Evolutionary conservation across 2,113 vertebrate species (phyloP).

Genomic region (Emberiza fucata): DNA sequence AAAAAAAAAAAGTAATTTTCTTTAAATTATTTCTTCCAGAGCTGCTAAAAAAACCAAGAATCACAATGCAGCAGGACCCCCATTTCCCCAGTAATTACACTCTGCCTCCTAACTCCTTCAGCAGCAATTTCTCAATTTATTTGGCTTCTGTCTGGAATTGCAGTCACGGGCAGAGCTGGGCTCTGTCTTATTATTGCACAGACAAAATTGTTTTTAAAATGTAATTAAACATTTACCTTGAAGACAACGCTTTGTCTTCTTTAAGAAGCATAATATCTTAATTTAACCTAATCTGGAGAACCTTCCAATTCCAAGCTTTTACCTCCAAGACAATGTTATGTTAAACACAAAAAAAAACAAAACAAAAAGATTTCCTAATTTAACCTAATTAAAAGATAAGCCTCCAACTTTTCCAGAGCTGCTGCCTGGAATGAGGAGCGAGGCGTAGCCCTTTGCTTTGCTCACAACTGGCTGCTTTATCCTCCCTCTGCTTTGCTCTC

Average conservation of each 20-base stretch:
- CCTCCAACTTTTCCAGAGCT: background rate
- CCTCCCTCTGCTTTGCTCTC: background rate
- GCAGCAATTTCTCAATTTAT: background rate
- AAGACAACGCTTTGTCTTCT: constrained; percentile 20
- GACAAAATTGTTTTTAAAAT: constrained; percentile 20
- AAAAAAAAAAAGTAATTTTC: constrained; percentile 21
- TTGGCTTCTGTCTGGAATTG: background rate
- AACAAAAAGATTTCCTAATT: constrained; percentile 40
- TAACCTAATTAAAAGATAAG: constrained; percentile 55
- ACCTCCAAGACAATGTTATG: background rate
- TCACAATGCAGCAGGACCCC: background rate
- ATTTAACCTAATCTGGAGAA: constrained; percentile 35
- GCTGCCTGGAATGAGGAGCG: background rate
- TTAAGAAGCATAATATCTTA: constrained; percentile 32
- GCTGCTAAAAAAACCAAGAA: constrained; percentile 28
- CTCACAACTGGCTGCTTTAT: background rate
- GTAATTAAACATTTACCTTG: constrained; percentile 53
- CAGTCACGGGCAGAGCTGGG: background rate
- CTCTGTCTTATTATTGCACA: background rate
- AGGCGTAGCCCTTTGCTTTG: rapidly evolving
- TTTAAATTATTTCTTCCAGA: constrained; percentile 36
- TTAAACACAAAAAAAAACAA: background rate
- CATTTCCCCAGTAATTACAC: constrained; percentile 11
- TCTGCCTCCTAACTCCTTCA: constrained; percentile 26
- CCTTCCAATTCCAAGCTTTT: background rate